Evolutionary conservation across 2,888 invertebrate species (phyloP).

Genomic region (Phorcus lineatus): DNA sequence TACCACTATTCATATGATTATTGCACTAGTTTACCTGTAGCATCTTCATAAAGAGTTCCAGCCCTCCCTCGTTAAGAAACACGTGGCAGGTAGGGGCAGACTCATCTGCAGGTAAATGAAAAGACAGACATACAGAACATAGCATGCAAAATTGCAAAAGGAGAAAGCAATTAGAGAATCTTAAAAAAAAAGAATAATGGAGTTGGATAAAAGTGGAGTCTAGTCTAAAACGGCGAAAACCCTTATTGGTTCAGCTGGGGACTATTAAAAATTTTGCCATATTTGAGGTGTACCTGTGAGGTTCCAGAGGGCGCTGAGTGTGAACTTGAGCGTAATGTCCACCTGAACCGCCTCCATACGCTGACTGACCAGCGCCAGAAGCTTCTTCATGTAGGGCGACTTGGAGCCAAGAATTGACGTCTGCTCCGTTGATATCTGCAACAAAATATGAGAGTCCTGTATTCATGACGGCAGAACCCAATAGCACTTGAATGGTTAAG

Average conservation of each 20-base stretch:
- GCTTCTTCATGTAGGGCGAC: constrained; percentile 82
- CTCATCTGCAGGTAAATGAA: constrained; percentile 79
- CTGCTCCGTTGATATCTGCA: constrained; percentile 82
- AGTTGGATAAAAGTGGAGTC: too few relatives aligned
- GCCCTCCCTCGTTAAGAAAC: constrained; percentile 83
- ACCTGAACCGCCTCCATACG: constrained; percentile 75
- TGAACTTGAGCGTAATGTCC: constrained; percentile 86
- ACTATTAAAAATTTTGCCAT: too few relatives aligned
- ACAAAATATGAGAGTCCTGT: background rate
- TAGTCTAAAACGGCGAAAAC: too few relatives aligned
- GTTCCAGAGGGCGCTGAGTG: constrained; percentile 86
- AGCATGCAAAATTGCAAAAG: too few relatives aligned
- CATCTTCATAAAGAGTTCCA: constrained; percentile 82
- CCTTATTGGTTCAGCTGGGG: too few relatives aligned
- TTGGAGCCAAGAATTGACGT: constrained; percentile 83
- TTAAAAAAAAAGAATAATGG: too few relatives aligned
- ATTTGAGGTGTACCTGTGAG: constrained; percentile 78
- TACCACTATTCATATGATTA: too few relatives aligned
- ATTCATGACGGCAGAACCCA: too few relatives aligned
- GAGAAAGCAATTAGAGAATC: too few relatives aligned
- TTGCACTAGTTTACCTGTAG: constrained; percentile 76
- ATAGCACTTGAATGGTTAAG: too few relatives aligned
- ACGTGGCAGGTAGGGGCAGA: constrained; percentile 83
- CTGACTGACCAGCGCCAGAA: constrained; percentile 81
- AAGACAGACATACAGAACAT: too few relatives aligned